phyloP scores from a whole-genome alignment of 2,113 vertebrate genomes.

The Cynoglossus semilaevis region DNA sequence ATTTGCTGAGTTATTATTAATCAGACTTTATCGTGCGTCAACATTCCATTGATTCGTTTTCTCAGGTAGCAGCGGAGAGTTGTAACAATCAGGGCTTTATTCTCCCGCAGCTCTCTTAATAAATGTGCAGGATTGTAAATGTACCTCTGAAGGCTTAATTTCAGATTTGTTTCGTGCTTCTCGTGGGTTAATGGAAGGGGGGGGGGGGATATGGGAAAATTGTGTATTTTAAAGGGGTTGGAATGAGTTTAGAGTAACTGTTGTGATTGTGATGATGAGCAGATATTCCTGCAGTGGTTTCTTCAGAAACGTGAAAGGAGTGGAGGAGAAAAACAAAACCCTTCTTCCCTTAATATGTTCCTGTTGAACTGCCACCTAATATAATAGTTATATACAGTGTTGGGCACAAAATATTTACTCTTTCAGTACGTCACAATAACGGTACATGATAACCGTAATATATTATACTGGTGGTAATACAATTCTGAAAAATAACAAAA shows the following conservation, averaged over 20 bases:
- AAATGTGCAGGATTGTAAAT: conserved; percentile 48
- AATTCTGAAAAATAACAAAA: too few relatives aligned
- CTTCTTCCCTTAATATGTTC: too few relatives aligned
- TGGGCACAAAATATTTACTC: too few relatives aligned
- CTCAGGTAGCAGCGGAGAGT: conserved; percentile 31
- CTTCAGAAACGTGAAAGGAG: background rate
- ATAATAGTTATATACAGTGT: too few relatives aligned
- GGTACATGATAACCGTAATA: too few relatives aligned
- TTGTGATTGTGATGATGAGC: conserved; percentile 17
- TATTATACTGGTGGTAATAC: too few relatives aligned
- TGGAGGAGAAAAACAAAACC: background rate
- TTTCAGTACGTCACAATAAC: too few relatives aligned
- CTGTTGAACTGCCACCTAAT: too few relatives aligned
- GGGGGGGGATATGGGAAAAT: conserved; percentile 24
- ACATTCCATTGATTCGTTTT: conserved; percentile 43
- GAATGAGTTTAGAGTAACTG: conserved; percentile 25
- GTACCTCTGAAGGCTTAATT: conserved; percentile 54
- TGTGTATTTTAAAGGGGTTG: conserved; percentile 22
- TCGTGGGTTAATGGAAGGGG: conserved; percentile 38
- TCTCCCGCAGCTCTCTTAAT: conserved; percentile 21
- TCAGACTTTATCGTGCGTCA: conserved; percentile 41
- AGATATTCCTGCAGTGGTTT: conserved; percentile 32
- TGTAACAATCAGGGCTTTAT: conserved; percentile 35
- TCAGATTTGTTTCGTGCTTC: conserved; percentile 55
- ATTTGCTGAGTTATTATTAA: conserved; percentile 18